Conservation (phyloP, 2,797 vertebrate species). For the Esox lucius region DNA sequence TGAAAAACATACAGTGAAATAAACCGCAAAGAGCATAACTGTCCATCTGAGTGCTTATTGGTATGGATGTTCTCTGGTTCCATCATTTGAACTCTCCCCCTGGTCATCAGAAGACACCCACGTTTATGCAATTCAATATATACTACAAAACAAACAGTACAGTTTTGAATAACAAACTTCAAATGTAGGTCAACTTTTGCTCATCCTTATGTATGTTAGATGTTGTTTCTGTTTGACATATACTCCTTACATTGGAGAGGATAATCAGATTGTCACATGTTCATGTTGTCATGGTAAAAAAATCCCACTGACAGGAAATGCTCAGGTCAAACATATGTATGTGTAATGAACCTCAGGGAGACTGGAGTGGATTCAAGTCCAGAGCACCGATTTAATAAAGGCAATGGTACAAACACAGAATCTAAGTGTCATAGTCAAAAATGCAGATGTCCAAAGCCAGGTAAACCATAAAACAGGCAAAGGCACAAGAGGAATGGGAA, state of each 20-base stretch:
- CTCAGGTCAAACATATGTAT: neutral
- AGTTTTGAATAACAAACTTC: neutral
- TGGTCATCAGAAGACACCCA: neutral
- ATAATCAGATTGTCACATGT: neutral
- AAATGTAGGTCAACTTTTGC: neutral
- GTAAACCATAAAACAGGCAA: no score
- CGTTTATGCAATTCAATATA: neutral
- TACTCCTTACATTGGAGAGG: no score
- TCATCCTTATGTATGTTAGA: neutral
- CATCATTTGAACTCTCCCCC: neutral
- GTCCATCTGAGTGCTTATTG: neutral
- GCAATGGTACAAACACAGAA: no score
- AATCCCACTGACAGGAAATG: neutral
- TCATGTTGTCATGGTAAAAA: neutral
- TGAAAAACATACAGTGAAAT: neutral
- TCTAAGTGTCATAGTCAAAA: no score
- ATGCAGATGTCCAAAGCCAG: no score
- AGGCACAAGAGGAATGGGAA: no score
- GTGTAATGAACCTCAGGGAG: no score
- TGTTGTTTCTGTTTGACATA: neutral
- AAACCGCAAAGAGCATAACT: neutral
- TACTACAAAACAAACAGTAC: neutral
- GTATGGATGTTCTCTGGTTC: neutral
- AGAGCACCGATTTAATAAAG: no score
- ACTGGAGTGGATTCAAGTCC: no score